Evolutionary conservation across 2,797 vertebrate genomes (phyloP).

Genomic region (Leuciscus waleckii): DNA sequence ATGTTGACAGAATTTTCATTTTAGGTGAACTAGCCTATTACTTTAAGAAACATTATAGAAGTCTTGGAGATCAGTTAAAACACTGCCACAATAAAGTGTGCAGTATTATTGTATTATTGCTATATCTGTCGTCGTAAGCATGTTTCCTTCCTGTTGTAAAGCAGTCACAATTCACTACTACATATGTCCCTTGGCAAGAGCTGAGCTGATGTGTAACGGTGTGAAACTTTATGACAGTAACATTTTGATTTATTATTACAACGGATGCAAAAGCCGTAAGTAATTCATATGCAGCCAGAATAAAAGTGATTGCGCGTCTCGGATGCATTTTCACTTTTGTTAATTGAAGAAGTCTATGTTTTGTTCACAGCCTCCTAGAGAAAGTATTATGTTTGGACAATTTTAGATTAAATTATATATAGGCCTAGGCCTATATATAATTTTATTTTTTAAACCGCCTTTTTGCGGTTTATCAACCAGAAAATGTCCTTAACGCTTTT

Average conservation of each 20-base stretch:
- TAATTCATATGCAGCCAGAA: not conserved
- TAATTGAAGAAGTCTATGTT: too few relatives aligned
- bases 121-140: not conserved
- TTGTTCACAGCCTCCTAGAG: not conserved
- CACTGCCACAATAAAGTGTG: not conserved
- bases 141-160: conserved; percentile 40
- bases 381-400: not conserved
- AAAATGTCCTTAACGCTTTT: not conserved
- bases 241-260: not conserved
- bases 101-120: not conserved
- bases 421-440: too few relatives aligned
- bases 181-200: not conserved
- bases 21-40: not conserved
- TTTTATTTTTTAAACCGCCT: not conserved
- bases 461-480: not conserved
- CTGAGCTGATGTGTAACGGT: not conserved
- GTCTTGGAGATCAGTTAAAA: not conserved
- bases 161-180: not conserved
- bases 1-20: not conserved
- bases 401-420: not conserved
- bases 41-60: not conserved
- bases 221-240: not conserved
- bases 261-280: not conserved
- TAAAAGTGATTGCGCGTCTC: too few relatives aligned
- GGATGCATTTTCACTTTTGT: not conserved